Conservation (phyloP, 1,140 invertebrate genomes). For the Pristionchus pacificus region DNA sequence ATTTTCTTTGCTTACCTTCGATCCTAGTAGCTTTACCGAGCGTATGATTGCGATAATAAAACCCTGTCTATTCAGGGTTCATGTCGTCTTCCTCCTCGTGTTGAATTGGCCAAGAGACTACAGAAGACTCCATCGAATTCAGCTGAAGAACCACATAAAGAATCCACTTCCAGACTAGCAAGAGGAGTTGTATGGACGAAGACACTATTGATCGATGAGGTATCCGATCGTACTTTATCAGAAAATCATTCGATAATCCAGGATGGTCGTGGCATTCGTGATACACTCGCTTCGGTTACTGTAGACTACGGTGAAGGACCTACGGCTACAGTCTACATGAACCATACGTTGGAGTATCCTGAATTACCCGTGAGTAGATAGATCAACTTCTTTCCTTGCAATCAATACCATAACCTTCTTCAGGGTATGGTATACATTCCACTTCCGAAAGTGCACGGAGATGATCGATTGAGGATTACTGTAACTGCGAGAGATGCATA, state of each 20-base stretch:
- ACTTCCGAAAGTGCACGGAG: constrained; percentile 45
- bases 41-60: too few species aligned
- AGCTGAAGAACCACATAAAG: background rate
- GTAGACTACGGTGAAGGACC: constrained; percentile 33
- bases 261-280: constrained; percentile 26
- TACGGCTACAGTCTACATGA: constrained; percentile 37
- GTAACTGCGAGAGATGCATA: constrained; percentile 52
- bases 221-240: constrained; percentile 26
- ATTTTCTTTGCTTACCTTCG: too few species aligned
- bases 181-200: constrained; percentile 53
- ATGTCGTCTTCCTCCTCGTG: background rate
- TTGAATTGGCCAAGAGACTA: constrained; percentile 1
- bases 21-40: too few species aligned
- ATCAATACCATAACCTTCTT: constrained; percentile 9
- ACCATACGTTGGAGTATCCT: constrained; percentile 43
- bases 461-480: constrained; percentile 37
- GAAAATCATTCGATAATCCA: background rate
- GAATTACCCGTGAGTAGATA: constrained; percentile 42
- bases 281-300: constrained; percentile 44
- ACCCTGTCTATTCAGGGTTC: background rate
- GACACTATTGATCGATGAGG: constrained; percentile 45
- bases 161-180: constrained; percentile 10
- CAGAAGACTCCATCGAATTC: background rate
- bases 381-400: constrained; percentile 7
- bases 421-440: constrained; percentile 52